Base-by-base conservation (phyloP, 2,797 vertebrate species). In the Esox lucius region DNA sequence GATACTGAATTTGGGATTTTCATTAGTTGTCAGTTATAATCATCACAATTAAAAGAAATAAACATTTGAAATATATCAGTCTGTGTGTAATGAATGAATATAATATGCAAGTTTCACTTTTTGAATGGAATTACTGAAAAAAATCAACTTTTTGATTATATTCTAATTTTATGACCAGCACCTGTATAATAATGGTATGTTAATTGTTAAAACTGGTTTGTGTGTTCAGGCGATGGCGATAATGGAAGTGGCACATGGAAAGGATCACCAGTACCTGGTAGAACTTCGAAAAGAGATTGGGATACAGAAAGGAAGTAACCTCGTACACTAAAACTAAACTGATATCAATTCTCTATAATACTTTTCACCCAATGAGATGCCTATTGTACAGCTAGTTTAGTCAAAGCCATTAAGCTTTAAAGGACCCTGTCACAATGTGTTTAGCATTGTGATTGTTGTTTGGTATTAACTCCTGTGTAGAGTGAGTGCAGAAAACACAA, bases 161-260 rank as follows among this genome's bases (percentile, higher is more conserved):
- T n/a, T n/a, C n/a, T n/a, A n/a, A n/a, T n/a, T n/a, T n/a, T n/a
- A n/a, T n/a, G n/a, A n/a, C n/a, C n/a, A n/a, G n/a, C n/a, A n/a
- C n/a, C n/a, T n/a, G n/a, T n/a, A 31, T 31, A 31, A 31, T 31
- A 31, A 31, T 31, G 28, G 28, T 31, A 3, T 31, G 28, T 31
- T 31, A 17, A 62, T 4, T 33, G 17, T 71, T 35, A 39, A 51
- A 6, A 13, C 17, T 46, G 56, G 70, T 70, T 12, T 72, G n/a
- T 80, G 62, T 79, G n/a, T 72, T 64, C 87, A 99, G 97, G 97
- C 96, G 46, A 86, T 96, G 67, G 92, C 93, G 69, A 97, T 98
- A 88, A 99, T 99, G 97, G 96, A 98, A 88, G 94, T 99, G 71
- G 95, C 94, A 77, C 96, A 98, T 13, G 98, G 97, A 77, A 96